Base-by-base conservation (phyloP, 2,113 vertebrate genomes). In the Rhinolophus sinicus region DNA sequence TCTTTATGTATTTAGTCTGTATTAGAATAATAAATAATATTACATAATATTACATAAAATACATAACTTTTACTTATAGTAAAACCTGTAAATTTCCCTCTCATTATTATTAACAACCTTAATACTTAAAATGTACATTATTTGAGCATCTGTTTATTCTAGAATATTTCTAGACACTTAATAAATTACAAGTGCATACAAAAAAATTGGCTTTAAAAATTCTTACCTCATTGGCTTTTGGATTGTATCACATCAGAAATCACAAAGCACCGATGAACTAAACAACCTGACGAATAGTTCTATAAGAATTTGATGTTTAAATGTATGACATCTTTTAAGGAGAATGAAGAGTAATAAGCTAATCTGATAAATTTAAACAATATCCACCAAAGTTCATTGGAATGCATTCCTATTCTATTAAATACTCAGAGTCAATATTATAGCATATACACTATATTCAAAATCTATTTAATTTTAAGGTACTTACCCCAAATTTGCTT, bases 401-500 rank as follows among this genome's bases (percentile, higher is more conserved):
- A 94, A 88, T 24, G 3, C 1, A 75, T 56, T 82, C 13, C 8
- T 56, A 47, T 33, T 52, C n/a, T 62, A n/a, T 73, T 86, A 83
- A 92, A 86, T 7, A 80, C 12, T 64, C 28, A 47, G 11, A 28
- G 6, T 69, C 28, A 52, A 67, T 40, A 35, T 70, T 93, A 73
- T 38, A 75, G 2, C 15, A 94, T 50, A 40, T 0, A 69, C 54
- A 78, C 13, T 95, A 85, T 6, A 95, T 84, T 64, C 35, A 91
- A 91, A 96, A 87, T 6, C 8, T 78, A 80, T 65, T 94, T 77
- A 69, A 75, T 85, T 89, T 94, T 83, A 91, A 82, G 52, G 21
- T 80, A 97, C 97, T 97, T 96, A 97, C 97, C 89, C 35, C 0
- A 69, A 90, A 92, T 70, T 89, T 56, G 15, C 77, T 87, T 95